Evolutionary conservation across 2,797 vertebrate species (phyloP).

Genomic region (Pangasius mekongensis): DNA sequence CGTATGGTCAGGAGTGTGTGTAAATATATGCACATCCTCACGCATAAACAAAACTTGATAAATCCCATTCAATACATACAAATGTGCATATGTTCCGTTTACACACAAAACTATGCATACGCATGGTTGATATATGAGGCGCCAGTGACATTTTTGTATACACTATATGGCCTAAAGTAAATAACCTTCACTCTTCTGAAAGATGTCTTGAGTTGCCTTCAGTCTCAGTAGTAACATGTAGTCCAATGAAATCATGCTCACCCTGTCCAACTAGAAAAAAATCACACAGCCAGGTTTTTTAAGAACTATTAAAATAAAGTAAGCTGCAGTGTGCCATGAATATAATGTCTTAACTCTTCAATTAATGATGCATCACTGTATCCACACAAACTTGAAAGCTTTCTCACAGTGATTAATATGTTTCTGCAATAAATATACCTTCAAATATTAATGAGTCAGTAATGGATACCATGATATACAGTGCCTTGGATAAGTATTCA

Average conservation of each 20-base stretch:
- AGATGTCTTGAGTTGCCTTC: background rate
- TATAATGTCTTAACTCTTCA: no score
- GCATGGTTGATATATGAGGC: background rate
- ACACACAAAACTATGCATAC: background rate
- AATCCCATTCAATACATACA: no score
- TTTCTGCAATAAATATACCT: no score
- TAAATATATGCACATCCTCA: background rate
- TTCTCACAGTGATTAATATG: no score
- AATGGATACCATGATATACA: no score
- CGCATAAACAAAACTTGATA: background rate
- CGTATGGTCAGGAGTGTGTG: background rate
- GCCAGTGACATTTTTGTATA: background rate
- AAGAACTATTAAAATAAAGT: background rate
- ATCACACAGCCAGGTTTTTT: background rate
- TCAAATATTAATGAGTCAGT: no score
- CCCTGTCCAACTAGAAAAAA: background rate
- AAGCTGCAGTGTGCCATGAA: no score
- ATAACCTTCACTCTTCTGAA: background rate
- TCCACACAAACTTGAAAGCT: no score
- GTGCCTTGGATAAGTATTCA: no score
- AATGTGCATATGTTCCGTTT: background rate
- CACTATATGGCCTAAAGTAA: background rate
- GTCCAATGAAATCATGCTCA: background rate
- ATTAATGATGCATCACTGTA: no score
- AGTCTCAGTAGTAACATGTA: background rate